Conservation (phyloP, 2,113 vertebrate species). For the Felis chaus region DNA sequence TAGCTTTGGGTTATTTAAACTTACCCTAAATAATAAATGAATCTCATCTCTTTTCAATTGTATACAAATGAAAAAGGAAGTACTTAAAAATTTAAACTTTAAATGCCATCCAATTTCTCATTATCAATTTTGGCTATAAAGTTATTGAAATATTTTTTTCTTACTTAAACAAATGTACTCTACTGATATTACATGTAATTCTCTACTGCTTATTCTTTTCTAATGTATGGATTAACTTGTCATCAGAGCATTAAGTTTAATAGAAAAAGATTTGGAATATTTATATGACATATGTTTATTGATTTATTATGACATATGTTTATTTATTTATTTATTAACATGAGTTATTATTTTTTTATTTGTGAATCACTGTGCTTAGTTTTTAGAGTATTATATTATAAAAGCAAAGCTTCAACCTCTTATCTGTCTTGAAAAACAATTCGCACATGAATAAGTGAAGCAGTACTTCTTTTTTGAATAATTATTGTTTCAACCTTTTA, state of each 20-base stretch:
- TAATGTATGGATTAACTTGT: background rate
- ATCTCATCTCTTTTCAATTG: background rate
- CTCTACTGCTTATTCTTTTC: background rate
- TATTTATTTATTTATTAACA: background rate
- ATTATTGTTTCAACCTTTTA: background rate
- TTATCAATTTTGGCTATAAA: background rate
- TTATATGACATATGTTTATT: background rate
- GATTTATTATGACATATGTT: too few relatives aligned
- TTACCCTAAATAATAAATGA: background rate
- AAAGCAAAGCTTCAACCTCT: background rate
- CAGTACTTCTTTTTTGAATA: background rate
- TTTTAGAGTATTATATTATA: background rate
- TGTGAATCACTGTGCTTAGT: background rate
- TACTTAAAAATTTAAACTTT: background rate
- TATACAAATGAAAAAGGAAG: background rate
- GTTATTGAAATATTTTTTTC: background rate
- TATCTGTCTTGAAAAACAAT: background rate
- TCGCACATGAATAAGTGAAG: background rate
- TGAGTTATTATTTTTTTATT: background rate
- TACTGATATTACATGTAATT: background rate
- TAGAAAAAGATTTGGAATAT: background rate
- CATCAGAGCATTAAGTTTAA: background rate
- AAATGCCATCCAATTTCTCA: background rate
- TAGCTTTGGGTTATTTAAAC: background rate
- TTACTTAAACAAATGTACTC: background rate